A percentile compares a stretch with the other conserved stretches of the same genome.
Evolutionary conservation across 2,888 invertebrate species (phyloP).

Genomic region (Epinotia brunnichana): DNA sequence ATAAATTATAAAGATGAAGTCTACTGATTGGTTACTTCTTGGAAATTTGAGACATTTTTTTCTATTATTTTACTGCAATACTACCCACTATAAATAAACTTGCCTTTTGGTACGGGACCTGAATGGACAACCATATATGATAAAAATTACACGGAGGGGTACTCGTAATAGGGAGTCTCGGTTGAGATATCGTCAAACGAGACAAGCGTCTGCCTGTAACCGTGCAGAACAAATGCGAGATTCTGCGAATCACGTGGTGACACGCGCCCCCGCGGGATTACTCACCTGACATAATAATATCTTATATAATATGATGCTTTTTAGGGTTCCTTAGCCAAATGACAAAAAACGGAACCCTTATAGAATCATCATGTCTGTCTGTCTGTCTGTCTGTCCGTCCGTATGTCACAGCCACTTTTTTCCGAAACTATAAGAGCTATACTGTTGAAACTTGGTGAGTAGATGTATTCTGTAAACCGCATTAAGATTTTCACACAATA

Average conservation of each 20-base stretch:
- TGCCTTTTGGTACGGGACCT: too few species aligned
- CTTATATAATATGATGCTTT: slow-evolving; percentile 10
- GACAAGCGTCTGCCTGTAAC: slow-evolving; percentile 20
- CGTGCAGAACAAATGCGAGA: slow-evolving; percentile 39
- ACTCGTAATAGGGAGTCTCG: slow-evolving; percentile 4
- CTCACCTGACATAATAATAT: slow-evolving; percentile 42
- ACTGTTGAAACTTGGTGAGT: too few species aligned
- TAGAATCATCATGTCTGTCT: too few species aligned
- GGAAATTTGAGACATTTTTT: not conserved
- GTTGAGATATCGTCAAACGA: slow-evolving; percentile 26
- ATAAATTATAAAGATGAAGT: not conserved
- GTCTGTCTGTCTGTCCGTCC: too few species aligned
- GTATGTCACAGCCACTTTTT: too few species aligned
- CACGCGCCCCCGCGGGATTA: slow-evolving; percentile 27
- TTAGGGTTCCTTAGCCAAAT: too few species aligned
- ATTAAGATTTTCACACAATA: too few species aligned
- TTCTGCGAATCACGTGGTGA: slow-evolving; percentile 29
- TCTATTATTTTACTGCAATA: not conserved
- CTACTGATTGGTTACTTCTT: not conserved
- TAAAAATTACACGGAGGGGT: not conserved
- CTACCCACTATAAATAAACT: not conserved
- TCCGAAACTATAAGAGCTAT: too few species aligned
- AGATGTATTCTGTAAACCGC: too few species aligned
- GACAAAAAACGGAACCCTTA: too few species aligned
- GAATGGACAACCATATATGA: not conserved